Evolutionary conservation across 2,797 vertebrate species (phyloP).

Genomic region (Arnoldichthys spilopterus): DNA sequence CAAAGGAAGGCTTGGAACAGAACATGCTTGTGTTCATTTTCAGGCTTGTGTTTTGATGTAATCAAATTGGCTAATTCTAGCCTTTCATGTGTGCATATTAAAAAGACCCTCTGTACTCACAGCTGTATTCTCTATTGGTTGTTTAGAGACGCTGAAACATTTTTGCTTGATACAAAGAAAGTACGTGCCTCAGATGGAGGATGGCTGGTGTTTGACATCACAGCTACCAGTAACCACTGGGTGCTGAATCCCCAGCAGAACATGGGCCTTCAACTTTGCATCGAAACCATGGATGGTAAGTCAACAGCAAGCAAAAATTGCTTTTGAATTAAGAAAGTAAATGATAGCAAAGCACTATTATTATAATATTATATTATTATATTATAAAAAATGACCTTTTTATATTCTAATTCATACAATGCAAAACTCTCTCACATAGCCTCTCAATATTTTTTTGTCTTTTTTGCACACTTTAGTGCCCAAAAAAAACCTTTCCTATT

Average conservation of each 20-base stretch:
- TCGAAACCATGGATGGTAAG: conserved; percentile 93
- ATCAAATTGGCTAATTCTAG: conserved; percentile 32
- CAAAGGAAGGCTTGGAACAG: conserved; percentile 32
- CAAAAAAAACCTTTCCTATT: no score
- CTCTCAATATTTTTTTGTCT: no score
- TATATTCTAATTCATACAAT: no score
- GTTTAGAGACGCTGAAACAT: conserved; percentile 93
- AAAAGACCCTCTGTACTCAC: conserved; percentile 13
- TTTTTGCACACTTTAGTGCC: no score
- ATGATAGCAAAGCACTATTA: no score
- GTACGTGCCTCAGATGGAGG: conserved; percentile 91
- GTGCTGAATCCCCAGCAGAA: conserved; percentile 97
- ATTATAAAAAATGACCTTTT: no score
- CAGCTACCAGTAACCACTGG: conserved; percentile 98
- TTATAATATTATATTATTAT: no score
- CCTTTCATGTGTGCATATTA: conserved; percentile 36
- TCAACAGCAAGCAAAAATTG: background rate
- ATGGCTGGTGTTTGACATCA: conserved; percentile 98
- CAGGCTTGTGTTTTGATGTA: conserved; percentile 32
- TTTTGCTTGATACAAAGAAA: conserved; percentile 91
- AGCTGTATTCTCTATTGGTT: conserved; percentile 26
- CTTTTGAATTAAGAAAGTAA: no score
- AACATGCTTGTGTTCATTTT: conserved; percentile 36
- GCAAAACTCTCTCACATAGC: no score
- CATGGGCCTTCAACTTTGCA: conserved; percentile 94